Evolutionary conservation across 1,140 invertebrate genomes (phyloP).

Genomic region (Bombus impatiens): DNA sequence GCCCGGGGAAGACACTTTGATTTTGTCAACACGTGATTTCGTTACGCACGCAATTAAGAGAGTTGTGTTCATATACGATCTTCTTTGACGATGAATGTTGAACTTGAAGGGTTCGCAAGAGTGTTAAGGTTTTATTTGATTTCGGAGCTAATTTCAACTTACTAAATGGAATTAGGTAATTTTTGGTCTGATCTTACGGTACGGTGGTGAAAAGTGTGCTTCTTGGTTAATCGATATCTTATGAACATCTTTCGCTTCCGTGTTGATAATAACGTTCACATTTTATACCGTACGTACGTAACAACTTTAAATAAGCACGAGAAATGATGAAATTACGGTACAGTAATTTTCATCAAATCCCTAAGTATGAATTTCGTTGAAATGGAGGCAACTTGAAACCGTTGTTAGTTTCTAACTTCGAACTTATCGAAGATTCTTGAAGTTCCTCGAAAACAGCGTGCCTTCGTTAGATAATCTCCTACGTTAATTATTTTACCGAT

Average conservation of each 20-base stretch:
- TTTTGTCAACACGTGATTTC: slow-evolving; percentile 9
- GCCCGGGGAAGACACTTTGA: background rate
- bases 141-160: background rate
- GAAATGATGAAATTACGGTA: background rate
- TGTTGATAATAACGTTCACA: too few relatives aligned
- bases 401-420: too few relatives aligned
- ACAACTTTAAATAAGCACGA: background rate
- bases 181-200: background rate
- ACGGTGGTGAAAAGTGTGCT: too few relatives aligned
- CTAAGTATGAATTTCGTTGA: too few relatives aligned
- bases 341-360: too few relatives aligned
- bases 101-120: background rate
- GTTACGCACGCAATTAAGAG: background rate
- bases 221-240: background rate
- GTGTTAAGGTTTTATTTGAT: background rate
- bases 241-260: background rate
- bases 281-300: background rate
- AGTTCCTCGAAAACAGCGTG: background rate
- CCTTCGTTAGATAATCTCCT: too few relatives aligned
- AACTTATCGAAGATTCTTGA: background rate
- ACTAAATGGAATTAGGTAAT: background rate
- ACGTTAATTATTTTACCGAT: background rate
- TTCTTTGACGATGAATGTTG: background rate
- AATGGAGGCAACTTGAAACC: too few relatives aligned
- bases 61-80: background rate